Conservation (phyloP, 2,797 vertebrate genomes). For the Sylvilagus floridanus region DNA sequence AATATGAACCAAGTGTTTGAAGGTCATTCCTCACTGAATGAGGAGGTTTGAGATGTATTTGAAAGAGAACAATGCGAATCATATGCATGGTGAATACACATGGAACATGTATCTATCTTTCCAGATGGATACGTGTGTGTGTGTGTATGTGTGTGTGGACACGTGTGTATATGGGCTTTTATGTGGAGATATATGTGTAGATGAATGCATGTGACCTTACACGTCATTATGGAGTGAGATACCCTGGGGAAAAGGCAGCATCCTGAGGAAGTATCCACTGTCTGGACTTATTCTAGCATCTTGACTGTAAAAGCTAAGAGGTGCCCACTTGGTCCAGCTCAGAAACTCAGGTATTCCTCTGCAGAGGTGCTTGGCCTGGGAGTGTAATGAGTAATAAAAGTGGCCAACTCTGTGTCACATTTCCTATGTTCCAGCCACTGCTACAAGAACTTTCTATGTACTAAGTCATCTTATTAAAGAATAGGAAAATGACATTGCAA, state of each 20-base stretch:
- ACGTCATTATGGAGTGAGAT: background rate
- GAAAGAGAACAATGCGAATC: background rate
- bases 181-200: no score
- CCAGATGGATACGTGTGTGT: background rate
- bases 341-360: background rate
- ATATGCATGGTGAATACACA: fast-evolving
- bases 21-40: background rate
- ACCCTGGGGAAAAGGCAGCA: background rate
- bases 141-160: no score
- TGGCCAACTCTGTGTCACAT: background rate
- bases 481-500: background rate
- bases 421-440: background rate
- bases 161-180: no score
- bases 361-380: background rate
- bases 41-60: background rate
- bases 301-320: background rate
- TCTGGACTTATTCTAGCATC: background rate
- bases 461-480: background rate
- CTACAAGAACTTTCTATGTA: background rate
- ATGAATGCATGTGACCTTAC: background rate
- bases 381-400: background rate
- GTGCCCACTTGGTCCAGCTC: background rate
- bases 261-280: background rate
- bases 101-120: background rate
- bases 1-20: background rate